A percentile compares a stretch with the other conserved stretches of the same genome.
Evolutionary conservation across 2,888 invertebrate genomes (phyloP).

Genomic region (Meta bourneti): DNA sequence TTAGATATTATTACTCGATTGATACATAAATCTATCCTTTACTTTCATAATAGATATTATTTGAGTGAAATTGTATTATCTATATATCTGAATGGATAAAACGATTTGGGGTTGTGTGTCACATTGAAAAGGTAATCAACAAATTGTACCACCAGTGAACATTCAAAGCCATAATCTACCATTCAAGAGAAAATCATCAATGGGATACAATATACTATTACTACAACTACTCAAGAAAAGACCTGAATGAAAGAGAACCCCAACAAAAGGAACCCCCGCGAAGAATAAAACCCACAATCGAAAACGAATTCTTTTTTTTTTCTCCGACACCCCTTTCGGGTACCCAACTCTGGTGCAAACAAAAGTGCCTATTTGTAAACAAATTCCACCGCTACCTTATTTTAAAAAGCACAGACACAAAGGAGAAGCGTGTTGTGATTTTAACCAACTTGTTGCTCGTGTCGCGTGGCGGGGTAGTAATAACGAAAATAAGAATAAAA

Average conservation of each 20-base stretch:
- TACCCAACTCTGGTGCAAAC: constrained; percentile 41
- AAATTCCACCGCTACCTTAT: constrained; percentile 65
- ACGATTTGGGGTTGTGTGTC: neutral
- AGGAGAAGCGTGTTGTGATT: constrained; percentile 42
- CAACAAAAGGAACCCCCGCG: constrained; percentile 10
- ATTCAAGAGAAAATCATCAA: too few species aligned
- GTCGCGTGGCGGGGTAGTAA: neutral
- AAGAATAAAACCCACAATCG: neutral
- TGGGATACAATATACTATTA: neutral
- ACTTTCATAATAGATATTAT: too few species aligned
- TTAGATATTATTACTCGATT: too few species aligned
- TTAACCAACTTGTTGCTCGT: constrained; percentile 54
- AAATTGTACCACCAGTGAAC: neutral
- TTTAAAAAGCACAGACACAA: constrained; percentile 53
- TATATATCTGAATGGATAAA: too few species aligned
- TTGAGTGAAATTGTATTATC: too few species aligned
- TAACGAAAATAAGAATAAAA: neutral
- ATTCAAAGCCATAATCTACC: too few species aligned
- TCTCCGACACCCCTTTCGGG: neutral
- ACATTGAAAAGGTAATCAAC: neutral
- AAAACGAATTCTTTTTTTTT: constrained; percentile 2
- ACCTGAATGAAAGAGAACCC: neutral
- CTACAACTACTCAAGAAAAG: neutral
- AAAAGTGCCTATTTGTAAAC: constrained; percentile 71
- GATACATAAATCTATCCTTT: too few species aligned